Conservation (phyloP, 2,797 vertebrate species). For the Neosilurus hyrtlii region DNA sequence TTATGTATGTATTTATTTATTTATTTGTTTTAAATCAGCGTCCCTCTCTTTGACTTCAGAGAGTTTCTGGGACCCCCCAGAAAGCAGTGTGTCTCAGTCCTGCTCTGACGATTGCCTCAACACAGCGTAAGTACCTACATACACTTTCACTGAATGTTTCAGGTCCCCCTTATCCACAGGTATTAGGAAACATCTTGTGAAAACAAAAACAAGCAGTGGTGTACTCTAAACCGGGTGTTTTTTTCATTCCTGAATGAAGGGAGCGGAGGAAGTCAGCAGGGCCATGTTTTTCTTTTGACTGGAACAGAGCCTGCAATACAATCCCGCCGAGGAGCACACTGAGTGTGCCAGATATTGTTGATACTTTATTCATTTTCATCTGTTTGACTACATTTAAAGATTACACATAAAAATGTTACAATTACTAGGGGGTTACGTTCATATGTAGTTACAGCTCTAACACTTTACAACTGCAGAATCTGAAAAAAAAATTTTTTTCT, state of each 20-base stretch:
- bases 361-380: background rate
- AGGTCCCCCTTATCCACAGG: constrained; percentile 18
- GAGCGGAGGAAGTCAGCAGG: constrained; percentile 24
- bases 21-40: constrained; percentile 10
- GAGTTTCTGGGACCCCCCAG: constrained; percentile 28
- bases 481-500: background rate
- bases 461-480: background rate
- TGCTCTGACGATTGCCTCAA: constrained; percentile 36
- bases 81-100: constrained; percentile 13
- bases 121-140: constrained; percentile 35
- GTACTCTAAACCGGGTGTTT: background rate
- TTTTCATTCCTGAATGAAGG: constrained; percentile 33
- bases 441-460: background rate
- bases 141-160: constrained; percentile 13
- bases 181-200: background rate
- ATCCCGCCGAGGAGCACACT: background rate
- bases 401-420: background rate
- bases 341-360: constrained; percentile 23
- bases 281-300: constrained; percentile 34
- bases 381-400: background rate
- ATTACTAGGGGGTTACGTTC: background rate
- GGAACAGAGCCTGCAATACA: constrained; percentile 23
- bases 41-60: constrained; percentile 65
- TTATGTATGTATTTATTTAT: too few species aligned
- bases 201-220: background rate